phyloP scores from a whole-genome alignment of 1,140 invertebrate species.

The Caenorhabditis briggsae region DNA sequence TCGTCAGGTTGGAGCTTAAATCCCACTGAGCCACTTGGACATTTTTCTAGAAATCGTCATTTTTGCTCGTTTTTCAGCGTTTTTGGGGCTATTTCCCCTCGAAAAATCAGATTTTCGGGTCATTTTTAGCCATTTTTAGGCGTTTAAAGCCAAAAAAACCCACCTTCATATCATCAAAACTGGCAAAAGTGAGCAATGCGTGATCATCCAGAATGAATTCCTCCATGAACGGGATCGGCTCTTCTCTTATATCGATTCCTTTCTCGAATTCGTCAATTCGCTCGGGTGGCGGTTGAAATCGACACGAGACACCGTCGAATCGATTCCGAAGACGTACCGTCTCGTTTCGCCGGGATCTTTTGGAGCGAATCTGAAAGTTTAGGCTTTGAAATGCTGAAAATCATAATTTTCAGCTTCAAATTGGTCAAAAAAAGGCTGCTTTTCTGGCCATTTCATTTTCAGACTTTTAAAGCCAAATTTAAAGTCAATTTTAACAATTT shows the following conservation, averaged over 20 bases:
- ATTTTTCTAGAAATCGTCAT: neutral
- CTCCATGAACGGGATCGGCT: constrained; percentile 38
- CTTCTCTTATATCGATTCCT: constrained; percentile 11
- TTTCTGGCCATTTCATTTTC: too few relatives aligned
- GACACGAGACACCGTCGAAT: neutral
- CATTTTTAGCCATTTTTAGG: neutral
- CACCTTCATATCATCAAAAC: constrained; percentile 11
- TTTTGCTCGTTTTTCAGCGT: neutral
- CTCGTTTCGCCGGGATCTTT: neutral
- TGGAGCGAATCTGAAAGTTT: neutral
- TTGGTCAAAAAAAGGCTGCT: too few relatives aligned
- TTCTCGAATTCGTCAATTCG: constrained; percentile 12
- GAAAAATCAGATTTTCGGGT: neutral
- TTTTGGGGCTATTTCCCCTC: neutral
- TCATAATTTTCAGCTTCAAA: too few relatives aligned
- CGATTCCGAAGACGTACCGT: neutral
- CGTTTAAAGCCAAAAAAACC: neutral
- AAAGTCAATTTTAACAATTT: too few relatives aligned
- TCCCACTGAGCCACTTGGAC: too few relatives aligned
- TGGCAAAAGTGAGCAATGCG: constrained; percentile 1
- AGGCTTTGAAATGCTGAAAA: neutral
- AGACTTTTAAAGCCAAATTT: too few relatives aligned
- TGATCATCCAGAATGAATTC: constrained; percentile 37
- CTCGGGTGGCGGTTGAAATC: neutral
- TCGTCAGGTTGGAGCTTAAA: too few relatives aligned